Evolutionary conservation across 2,113 vertebrate species (phyloP).

Genomic region (Protobothrops flavoviridis): DNA sequence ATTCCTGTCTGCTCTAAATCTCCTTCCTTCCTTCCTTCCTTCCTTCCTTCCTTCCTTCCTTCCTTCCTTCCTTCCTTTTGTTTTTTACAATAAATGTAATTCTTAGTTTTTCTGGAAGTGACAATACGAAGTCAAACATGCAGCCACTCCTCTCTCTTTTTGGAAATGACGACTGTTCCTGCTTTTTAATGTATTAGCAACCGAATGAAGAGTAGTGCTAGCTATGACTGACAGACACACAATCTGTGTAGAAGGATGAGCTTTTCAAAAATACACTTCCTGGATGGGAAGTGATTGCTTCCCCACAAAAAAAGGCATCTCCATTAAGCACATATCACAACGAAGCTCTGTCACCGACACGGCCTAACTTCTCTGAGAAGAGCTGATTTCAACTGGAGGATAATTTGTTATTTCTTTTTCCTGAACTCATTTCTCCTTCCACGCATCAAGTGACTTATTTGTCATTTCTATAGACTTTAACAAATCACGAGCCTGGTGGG

Average conservation of each 20-base stretch:
- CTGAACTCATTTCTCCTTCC: not conserved
- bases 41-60: too few species aligned
- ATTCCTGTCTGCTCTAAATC: too few species aligned
- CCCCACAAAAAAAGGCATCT: not conserved
- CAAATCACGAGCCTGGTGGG: not conserved
- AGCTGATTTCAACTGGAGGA: not conserved
- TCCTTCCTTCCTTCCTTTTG: not conserved
- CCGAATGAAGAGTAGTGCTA: not conserved
- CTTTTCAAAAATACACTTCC: not conserved
- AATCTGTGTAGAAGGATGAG: not conserved
- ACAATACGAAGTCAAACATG: not conserved
- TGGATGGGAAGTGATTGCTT: not conserved
- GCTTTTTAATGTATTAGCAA: not conserved
- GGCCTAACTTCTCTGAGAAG: not conserved
- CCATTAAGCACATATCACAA: not conserved
- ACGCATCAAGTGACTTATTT: not conserved
- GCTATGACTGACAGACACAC: not conserved
- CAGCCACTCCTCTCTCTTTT: not conserved
- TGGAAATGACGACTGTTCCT: not conserved
- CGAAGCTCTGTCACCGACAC: not conserved
- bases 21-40: too few species aligned
- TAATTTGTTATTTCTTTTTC: not conserved
- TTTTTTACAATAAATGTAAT: not conserved
- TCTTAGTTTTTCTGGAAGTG: not conserved
- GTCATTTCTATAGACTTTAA: not conserved